These are phyloP conservation scores for Zygogramma bicolorata DNA, from an alignment of 2,888 invertebrate genomes.

Conservation along the genomic window DNA sequence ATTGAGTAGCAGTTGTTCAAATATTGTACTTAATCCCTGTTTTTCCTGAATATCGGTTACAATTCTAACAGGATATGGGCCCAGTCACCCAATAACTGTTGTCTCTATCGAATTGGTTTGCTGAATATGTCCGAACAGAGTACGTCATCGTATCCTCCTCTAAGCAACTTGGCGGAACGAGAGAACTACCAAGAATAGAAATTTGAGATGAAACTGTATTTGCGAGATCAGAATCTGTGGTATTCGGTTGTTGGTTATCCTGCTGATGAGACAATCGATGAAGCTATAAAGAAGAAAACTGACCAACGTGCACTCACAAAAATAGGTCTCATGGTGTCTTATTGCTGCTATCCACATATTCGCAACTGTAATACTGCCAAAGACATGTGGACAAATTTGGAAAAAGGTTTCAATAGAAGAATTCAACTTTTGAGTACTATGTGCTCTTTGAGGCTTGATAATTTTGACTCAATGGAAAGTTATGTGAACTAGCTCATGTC, in stretches of 20 bases:
- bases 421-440: slow-evolving; percentile 22
- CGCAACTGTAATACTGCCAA: slow-evolving; percentile 18
- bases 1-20: too few species aligned
- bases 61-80: too few species aligned
- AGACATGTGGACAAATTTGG: slow-evolving; percentile 43
- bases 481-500: slow-evolving; percentile 45
- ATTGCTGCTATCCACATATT: not conserved
- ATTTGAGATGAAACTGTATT: not conserved
- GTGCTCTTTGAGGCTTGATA: slow-evolving; percentile 29
- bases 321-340: not conserved
- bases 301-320: not conserved
- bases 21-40: too few species aligned
- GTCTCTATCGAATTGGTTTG: too few species aligned
- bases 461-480: slow-evolving; percentile 36
- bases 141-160: not conserved
- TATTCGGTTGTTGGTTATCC: not conserved
- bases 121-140: too few species aligned
- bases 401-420: slow-evolving; percentile 40
- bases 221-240: not conserved
- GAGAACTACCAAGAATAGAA: not conserved
- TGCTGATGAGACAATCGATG: not conserved
- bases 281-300: not conserved
- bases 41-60: too few species aligned
- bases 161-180: not conserved
- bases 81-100: too few species aligned